Evolutionary conservation across 2,113 vertebrate species (phyloP), one percentile per base, ranked within the genome.

Genomic region (Thinocorus orbignyianus): DNA sequence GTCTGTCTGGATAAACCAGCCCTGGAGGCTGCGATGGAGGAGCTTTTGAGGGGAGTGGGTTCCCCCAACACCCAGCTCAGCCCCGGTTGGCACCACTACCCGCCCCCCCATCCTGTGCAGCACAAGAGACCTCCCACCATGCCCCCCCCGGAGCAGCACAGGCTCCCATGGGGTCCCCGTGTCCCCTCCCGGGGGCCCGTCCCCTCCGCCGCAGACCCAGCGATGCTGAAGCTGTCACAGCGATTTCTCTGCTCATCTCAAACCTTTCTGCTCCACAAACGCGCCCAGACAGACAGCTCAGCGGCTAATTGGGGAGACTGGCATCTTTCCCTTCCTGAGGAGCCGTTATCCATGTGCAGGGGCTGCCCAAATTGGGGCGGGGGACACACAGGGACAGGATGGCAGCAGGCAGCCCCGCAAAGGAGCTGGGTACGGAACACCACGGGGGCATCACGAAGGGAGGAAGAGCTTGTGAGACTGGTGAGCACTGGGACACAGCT

Each of bases 161-260:
- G 54, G 39, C 41, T 73, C 82, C 90, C 80, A 15, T 1, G 8
- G 81, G 73, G 31, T 88, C 79, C 81, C 89, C 46, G 8, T 0
- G 0, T 72, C 76, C 89, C 83, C 71, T 35, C 46, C 70, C 0
- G 0, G n/a, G 79, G 54, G 28, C 80, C 42, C 18, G 1, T 23
- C 70, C 2, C 7, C 77, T 62, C 46, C 0, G 39, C 82, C 11
- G 57, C 95, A 61, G 74, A 28, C 33, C 70, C 83, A 77, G 86
- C 5, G 64, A 88, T 92, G 85, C 85, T 57, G 73, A 68, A 83
- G 90, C 95, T 93, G 90, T 96, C 96, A 95, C 92, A 70, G 10
- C 13, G 11, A 96, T 96, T 96, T 90, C 94, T 18, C 88, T 94
- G 88, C 93, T 92, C 96, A 82, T 95, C 93, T 95, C 96, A 90